Evolutionary conservation across 2,797 vertebrate species (phyloP).

Genomic region (Ctenopoma kingsleyae): DNA sequence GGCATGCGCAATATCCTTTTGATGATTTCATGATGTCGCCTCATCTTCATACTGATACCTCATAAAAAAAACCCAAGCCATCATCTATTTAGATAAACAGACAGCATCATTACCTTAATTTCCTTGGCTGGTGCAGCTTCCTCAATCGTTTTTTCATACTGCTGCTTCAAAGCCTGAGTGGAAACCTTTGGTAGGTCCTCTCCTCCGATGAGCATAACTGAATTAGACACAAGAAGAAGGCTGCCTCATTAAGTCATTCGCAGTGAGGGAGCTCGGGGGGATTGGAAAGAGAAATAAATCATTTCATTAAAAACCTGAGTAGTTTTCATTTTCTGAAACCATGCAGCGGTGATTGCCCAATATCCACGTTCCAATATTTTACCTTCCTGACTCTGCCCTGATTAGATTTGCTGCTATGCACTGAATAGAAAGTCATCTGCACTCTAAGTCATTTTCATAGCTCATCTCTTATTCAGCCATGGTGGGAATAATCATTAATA

Average conservation of each 20-base stretch:
- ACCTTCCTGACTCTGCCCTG: conserved; percentile 68
- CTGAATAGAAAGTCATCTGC: conserved; percentile 67
- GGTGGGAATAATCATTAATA: conserved; percentile 65
- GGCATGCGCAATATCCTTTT: conserved; percentile 43
- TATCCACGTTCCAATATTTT: conserved; percentile 78
- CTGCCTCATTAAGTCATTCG: conserved; percentile 79
- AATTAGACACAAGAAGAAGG: conserved; percentile 79
- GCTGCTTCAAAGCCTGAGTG: conserved; percentile 93
- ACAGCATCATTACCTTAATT: conserved; percentile 90
- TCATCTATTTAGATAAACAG: conserved; percentile 63
- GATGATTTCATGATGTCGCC: conserved; percentile 53
- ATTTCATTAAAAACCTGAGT: conserved; percentile 79
- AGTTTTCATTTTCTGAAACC: conserved; percentile 80
- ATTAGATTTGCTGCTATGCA: conserved; percentile 76
- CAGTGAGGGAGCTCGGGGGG: conserved; percentile 64
- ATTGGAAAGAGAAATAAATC: conserved; percentile 74
- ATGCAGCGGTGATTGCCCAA: conserved; percentile 75
- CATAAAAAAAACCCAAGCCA: conserved; percentile 39
- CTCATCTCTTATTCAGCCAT: conserved; percentile 70
- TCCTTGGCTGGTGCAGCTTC: conserved; percentile 88
- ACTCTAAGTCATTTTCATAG: conserved; percentile 60
- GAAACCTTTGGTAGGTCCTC: conserved; percentile 92
- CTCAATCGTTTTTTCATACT: conserved; percentile 92
- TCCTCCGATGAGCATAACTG: conserved; percentile 86
- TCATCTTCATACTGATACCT: conserved; percentile 34